Percentiles rank a stretch among this genome's conserved stretches.
Evolutionary conservation across 2,797 vertebrate species (phyloP).

Genomic region (Gymnopithys bicolor): DNA sequence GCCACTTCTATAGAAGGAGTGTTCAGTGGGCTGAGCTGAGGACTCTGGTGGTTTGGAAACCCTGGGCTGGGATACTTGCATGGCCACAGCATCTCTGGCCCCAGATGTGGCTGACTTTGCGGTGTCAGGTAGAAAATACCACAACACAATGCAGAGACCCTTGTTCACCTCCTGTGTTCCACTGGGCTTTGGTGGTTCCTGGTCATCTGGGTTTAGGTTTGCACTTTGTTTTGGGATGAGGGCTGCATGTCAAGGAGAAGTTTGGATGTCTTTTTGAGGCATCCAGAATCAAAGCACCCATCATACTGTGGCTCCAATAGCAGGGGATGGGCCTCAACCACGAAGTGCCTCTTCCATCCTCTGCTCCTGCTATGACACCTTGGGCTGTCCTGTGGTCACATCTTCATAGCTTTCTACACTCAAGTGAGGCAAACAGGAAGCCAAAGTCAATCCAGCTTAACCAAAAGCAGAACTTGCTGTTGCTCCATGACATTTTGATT

Average conservation of each 20-base stretch:
- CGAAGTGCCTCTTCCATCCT: not conserved
- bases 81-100: not conserved
- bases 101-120: not conserved
- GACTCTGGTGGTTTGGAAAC: not conserved
- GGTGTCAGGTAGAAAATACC: not conserved
- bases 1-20: not conserved
- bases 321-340: not conserved
- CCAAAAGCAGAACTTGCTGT: not conserved
- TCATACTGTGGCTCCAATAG: rapidly evolving
- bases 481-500: not conserved
- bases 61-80: not conserved
- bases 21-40: not conserved
- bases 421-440: not conserved
- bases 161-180: not conserved
- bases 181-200: not conserved
- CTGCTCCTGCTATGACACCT: not conserved
- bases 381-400: not conserved
- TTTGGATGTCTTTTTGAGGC: not conserved
- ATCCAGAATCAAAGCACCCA: not conserved
- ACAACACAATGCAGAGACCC: not conserved
- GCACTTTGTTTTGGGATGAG: not conserved
- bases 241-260: not conserved
- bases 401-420: not conserved
- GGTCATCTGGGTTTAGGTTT: rapidly evolving
- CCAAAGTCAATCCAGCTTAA: not conserved